Conservation (phyloP, 2,797 vertebrate genomes). For the Gadopsis marmoratus region DNA sequence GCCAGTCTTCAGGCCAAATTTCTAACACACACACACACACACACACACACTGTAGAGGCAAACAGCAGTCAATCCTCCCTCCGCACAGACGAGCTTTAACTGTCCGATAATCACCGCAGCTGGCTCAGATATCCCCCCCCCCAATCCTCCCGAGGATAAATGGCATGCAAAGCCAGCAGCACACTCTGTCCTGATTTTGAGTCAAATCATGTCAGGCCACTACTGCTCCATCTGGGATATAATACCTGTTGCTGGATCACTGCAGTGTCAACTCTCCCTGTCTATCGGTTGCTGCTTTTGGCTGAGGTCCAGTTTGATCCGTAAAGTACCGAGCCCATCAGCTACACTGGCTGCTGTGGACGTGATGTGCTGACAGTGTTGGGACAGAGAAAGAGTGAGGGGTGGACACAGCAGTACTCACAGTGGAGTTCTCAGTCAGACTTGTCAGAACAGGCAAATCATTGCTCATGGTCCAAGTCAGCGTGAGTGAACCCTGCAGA, state of each 20-base stretch:
- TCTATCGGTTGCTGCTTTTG: neutral
- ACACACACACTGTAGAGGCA: conserved; percentile 41
- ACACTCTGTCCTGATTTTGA: conserved; percentile 23
- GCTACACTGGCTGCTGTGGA: conserved; percentile 3
- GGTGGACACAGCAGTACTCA: conserved; percentile 79
- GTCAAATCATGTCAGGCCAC: conserved; percentile 36
- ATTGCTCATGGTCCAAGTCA: conserved; percentile 92
- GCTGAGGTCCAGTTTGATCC: conserved; percentile 9
- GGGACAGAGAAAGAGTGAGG: neutral
- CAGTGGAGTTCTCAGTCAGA: conserved; percentile 89
- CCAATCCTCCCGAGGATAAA: conserved; percentile 22
- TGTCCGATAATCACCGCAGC: conserved; percentile 44
- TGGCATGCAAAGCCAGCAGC: conserved; percentile 28
- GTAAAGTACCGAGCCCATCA: neutral
- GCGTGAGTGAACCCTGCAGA: conserved; percentile 78
- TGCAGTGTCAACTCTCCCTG: neutral
- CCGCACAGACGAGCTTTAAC: conserved; percentile 37
- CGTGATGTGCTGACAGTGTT: conserved; percentile 33
- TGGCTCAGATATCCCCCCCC: conserved; percentile 24
- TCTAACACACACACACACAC: conserved; percentile 26
- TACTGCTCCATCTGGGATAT: conserved; percentile 27
- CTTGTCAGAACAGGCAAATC: conserved; percentile 91
- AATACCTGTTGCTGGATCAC: conserved; percentile 20
- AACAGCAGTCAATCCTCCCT: conserved; percentile 29
- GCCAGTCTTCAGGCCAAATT: conserved; percentile 36